phyloP scores from a whole-genome alignment of 1,140 invertebrate genomes.

The Drosophila auraria region DNA sequence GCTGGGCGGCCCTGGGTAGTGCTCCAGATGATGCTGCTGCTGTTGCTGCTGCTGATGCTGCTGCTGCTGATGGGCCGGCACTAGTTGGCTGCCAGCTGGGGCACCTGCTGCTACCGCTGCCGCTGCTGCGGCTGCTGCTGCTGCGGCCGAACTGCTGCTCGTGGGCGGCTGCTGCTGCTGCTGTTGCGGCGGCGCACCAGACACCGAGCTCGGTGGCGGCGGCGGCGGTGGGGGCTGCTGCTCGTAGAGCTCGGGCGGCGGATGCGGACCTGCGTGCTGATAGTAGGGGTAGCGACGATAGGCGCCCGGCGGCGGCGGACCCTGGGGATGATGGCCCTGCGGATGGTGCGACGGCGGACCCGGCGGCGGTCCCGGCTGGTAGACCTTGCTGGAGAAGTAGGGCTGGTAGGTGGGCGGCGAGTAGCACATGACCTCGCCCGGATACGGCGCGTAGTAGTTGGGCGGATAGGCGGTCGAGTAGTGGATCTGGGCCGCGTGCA shows the following conservation, averaged over 20 bases:
- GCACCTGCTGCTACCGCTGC: slow-evolving; percentile 22
- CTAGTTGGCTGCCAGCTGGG: slow-evolving; percentile 46
- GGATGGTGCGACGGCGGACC: slow-evolving; percentile 76
- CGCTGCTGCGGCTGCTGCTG: slow-evolving; percentile 40
- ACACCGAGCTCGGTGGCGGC: slow-evolving; percentile 22
- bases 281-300: slow-evolving; percentile 72
- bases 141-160: slow-evolving; percentile 38
- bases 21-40: slow-evolving; percentile 83
- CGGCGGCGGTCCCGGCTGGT: slow-evolving; percentile 83
- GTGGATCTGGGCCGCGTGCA: slow-evolving; percentile 83
- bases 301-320: slow-evolving; percentile 71
- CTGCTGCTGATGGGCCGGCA: slow-evolving; percentile 49
- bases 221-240: slow-evolving; percentile 57
- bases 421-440: slow-evolving; percentile 86
- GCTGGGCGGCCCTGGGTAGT: slow-evolving; percentile 87
- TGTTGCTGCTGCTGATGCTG: slow-evolving; percentile 34
- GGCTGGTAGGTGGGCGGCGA: slow-evolving; percentile 87
- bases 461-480: slow-evolving; percentile 86
- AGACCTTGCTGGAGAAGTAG: slow-evolving; percentile 83
- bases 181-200: slow-evolving; percentile 24
- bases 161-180: slow-evolving; percentile 31
- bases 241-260: slow-evolving; percentile 56
- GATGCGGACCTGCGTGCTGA: slow-evolving; percentile 69
- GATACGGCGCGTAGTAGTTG: slow-evolving; percentile 86
- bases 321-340: slow-evolving; percentile 56